phyloP scores from a whole-genome alignment of 2,797 vertebrate species.

The Vireo griseus region DNA sequence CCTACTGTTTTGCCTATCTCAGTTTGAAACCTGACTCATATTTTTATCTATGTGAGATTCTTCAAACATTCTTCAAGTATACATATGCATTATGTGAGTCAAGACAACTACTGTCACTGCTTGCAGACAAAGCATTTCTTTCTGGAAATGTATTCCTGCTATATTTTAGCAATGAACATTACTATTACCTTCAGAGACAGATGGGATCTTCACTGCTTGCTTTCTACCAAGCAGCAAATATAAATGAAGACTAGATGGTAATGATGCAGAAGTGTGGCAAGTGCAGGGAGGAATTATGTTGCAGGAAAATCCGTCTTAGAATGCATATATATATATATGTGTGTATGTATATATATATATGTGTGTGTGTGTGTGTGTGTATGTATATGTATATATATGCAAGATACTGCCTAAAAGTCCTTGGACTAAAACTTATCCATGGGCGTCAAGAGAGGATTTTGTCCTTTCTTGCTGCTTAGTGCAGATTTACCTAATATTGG shows the following conservation, averaged over 20 bases:
- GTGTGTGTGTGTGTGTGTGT: no score
- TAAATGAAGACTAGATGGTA: neutral
- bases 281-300: neutral
- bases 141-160: neutral
- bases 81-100: neutral
- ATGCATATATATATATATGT: neutral
- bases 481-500: neutral
- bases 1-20: neutral
- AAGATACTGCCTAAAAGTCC: neutral
- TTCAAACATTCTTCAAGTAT: neutral
- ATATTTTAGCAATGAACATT: neutral
- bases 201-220: neutral
- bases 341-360: no score
- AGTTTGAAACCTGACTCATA: neutral
- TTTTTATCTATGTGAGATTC: neutral
- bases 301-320: neutral
- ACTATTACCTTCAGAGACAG: neutral
- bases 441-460: neutral
- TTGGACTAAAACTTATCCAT: neutral
- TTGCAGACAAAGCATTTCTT: neutral
- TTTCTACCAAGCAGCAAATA: neutral
- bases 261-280: neutral
- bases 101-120: neutral
- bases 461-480: neutral
- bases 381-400: neutral